Evolutionary conservation across 2,888 invertebrate species (phyloP), one percentile per base, ranked within the genome.

Genomic region (Chesias legatella): DNA sequence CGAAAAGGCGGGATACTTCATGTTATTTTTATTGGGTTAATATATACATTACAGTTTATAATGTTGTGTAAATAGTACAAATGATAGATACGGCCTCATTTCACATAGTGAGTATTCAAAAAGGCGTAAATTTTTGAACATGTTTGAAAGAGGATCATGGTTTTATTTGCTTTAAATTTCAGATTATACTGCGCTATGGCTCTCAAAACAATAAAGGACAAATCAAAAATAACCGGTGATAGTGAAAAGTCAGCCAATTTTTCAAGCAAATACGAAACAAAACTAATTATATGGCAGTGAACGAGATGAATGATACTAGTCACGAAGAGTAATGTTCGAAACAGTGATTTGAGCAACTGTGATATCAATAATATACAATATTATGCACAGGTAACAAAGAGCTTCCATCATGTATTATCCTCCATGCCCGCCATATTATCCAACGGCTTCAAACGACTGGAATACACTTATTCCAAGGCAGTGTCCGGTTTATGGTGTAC

Each of bases 381-480:
- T n/a, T n/a, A n/a, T n/a, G n/a, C 22, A 34, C 11, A 6, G 23
- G 24, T 7, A 9, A 10, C 26, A 9, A 10, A 13, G 20, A 33
- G 13, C 21, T 9, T 10, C 17, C 22, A 37, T 21, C 26, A 47
- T 39, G 39, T 43, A 35, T 39, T 39, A 33, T 13, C 42, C 42
- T 6, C 35, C 34, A 7, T 37, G 24, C 21, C 37, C 55, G n/a
- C 53, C 56, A 22, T 54, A 56, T 20, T 51, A 44, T 24, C 58
- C 62, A 22, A 32, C 53, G 4, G 22, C 50, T 11, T 13, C 48
- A 4, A 52, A 55, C 3, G 60, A 67, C 26, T 63, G 64, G 63
- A 56, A 22, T 33, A 46, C 63, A 7, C 21, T 55, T 46, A 32
- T 47, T 21, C 37, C 56, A 10, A 17, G 55, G 25, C 60, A 51